Conservation (phyloP, 2,797 vertebrate species). For the Parambassis ranga region DNA sequence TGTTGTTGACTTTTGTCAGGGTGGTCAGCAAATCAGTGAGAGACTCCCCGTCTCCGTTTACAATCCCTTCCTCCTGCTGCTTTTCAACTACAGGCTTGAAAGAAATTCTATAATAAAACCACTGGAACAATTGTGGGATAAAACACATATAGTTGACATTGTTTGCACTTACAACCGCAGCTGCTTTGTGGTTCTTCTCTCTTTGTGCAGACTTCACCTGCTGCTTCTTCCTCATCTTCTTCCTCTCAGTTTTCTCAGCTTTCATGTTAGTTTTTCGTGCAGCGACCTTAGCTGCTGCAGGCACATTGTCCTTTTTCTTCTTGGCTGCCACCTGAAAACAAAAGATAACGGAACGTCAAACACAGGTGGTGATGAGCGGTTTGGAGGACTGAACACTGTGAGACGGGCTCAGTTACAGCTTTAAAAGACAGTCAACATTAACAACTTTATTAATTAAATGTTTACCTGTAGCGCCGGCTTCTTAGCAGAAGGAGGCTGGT, state of each 20-base stretch:
- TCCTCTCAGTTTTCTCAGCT: slow-evolving; percentile 61
- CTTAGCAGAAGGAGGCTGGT: slow-evolving; percentile 15
- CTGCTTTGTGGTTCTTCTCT: slow-evolving; percentile 15
- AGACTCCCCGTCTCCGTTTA: slow-evolving; percentile 5
- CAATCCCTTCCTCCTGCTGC: slow-evolving; percentile 33
- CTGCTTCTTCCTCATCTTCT: slow-evolving; percentile 43
- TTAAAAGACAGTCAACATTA: accelerated
- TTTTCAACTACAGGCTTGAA: background rate
- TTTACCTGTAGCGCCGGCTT: slow-evolving; percentile 59
- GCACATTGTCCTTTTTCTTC: slow-evolving; percentile 69
- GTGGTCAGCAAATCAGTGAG: slow-evolving; percentile 74
- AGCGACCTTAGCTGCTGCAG: slow-evolving; percentile 4
- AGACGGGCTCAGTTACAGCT: too few relatives aligned
- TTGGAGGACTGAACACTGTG: too few relatives aligned
- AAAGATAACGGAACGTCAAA: background rate
- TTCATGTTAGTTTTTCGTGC: slow-evolving; percentile 44
- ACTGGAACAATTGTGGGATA: background rate
- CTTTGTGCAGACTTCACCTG: slow-evolving; percentile 12
- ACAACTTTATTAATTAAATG: background rate
- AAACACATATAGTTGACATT: background rate
- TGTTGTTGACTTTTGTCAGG: slow-evolving; percentile 84
- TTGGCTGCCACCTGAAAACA: slow-evolving; percentile 51
- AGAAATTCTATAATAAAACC: background rate
- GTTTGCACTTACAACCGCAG: slow-evolving; percentile 25
- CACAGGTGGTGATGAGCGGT: background rate